Conservation (phyloP, 2,113 vertebrate species). For the Melanocharis versteri region DNA sequence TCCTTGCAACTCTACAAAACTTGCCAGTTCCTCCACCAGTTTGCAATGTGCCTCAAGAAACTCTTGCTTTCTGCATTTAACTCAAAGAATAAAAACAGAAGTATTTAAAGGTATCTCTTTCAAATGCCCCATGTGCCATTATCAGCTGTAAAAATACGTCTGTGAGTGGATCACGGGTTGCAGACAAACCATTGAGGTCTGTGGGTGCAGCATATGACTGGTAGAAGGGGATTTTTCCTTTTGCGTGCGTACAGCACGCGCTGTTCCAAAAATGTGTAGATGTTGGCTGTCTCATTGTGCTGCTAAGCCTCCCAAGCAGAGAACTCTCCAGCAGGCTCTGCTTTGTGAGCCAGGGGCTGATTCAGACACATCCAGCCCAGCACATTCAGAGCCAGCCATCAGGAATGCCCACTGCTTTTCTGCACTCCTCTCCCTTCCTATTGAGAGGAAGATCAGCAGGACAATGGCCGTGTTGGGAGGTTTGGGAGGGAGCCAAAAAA, state of each 20-base stretch:
- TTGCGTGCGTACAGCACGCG: not conserved
- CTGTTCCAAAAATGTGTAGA: conserved; percentile 61
- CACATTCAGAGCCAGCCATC: conserved; percentile 22
- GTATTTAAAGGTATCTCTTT: not conserved
- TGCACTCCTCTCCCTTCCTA: not conserved
- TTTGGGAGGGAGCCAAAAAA: not conserved
- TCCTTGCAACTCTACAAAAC: not conserved
- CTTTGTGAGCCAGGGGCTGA: not conserved
- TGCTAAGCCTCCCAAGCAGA: conserved; percentile 10
- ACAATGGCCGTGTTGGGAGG: not conserved
- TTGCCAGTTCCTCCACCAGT: not conserved
- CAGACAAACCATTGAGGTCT: not conserved
- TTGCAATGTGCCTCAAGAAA: not conserved
- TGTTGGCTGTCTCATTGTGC: conserved; percentile 60
- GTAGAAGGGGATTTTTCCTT: conserved; percentile 11
- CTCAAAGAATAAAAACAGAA: not conserved
- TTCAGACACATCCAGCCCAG: not conserved
- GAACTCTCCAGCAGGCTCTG: not conserved
- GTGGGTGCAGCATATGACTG: not conserved
- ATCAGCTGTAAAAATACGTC: not conserved
- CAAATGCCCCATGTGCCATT: not conserved
- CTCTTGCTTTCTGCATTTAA: not conserved
- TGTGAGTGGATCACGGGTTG: not conserved
- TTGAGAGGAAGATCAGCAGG: conserved; percentile 24
- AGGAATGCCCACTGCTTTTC: not conserved